These are phyloP conservation scores for Microtus pennsylvanicus DNA, from an alignment of 2,113 vertebrate species.

Conservation along the genomic window DNA sequence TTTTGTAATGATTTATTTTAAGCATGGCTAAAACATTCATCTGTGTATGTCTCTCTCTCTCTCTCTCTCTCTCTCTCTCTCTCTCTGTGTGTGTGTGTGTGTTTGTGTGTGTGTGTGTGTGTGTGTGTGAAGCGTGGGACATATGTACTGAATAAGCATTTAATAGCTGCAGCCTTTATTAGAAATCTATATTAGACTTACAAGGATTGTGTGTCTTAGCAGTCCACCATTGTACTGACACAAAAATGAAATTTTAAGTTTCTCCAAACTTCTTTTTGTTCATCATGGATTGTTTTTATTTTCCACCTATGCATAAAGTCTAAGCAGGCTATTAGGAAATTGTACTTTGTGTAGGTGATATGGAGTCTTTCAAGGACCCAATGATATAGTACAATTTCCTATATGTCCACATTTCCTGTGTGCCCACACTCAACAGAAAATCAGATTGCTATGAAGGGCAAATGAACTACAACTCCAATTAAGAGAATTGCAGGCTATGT, in stretches of 20 bases:
- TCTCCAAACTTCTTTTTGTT: background rate
- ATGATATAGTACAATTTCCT: conserved; percentile 22
- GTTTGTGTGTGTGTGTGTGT: background rate
- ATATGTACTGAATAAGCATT: background rate
- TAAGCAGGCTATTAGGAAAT: background rate
- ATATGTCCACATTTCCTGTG: background rate
- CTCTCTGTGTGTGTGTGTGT: too few species aligned
- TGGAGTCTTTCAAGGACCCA: conserved; percentile 28
- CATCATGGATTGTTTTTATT: conserved; percentile 27
- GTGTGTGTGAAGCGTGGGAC: background rate
- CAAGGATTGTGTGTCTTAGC: background rate
- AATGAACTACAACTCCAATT: conserved; percentile 4
- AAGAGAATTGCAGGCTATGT: background rate
- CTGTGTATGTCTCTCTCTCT: background rate
- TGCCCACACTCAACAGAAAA: background rate
- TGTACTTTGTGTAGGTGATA: background rate
- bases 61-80: too few species aligned
- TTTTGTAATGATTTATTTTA: background rate
- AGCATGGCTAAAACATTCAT: background rate
- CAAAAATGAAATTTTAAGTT: background rate
- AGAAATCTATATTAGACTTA: conserved; percentile 4
- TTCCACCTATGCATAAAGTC: background rate
- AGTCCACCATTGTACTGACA: background rate
- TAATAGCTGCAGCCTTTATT: background rate
- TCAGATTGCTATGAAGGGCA: background rate